phyloP scores from a whole-genome alignment of 2,888 invertebrate genomes.

The Diarsia mendica region DNA sequence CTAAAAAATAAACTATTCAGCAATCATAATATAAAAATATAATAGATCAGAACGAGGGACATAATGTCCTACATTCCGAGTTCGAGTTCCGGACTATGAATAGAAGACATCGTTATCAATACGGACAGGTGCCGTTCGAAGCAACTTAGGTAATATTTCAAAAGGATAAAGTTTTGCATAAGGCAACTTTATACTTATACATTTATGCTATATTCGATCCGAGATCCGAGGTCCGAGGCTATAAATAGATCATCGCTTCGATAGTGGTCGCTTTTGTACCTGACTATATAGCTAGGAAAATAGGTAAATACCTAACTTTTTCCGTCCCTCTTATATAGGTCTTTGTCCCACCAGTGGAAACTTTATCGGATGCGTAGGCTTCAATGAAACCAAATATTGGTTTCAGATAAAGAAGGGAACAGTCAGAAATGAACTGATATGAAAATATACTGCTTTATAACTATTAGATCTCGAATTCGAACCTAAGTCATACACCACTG shows the following conservation, averaged over 20 bases:
- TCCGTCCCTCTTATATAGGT: neutral
- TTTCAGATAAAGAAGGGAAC: neutral
- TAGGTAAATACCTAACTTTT: neutral
- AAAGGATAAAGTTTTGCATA: slow-evolving; percentile 35
- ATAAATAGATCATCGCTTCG: neutral
- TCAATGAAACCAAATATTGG: neutral
- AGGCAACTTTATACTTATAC: neutral
- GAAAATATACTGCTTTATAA: neutral
- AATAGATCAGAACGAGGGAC: neutral
- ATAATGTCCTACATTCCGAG: slow-evolving; percentile 7
- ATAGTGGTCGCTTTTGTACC: neutral
- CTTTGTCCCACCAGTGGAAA: neutral
- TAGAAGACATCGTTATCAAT: slow-evolving; percentile 29
- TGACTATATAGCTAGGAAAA: neutral
- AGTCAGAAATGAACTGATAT: neutral
- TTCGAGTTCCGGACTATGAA: slow-evolving; percentile 47
- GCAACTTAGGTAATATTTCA: slow-evolving; percentile 43
- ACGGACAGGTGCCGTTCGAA: slow-evolving; percentile 12
- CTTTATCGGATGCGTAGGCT: neutral
- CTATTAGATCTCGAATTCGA: neutral
- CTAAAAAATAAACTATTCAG: neutral
- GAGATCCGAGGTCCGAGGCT: neutral
- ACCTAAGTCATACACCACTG: neutral
- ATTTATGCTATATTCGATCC: neutral
- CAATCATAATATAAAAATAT: neutral